phyloP scores from a whole-genome alignment of 2,797 vertebrate genomes.

The Nannoperca obscura region DNA sequence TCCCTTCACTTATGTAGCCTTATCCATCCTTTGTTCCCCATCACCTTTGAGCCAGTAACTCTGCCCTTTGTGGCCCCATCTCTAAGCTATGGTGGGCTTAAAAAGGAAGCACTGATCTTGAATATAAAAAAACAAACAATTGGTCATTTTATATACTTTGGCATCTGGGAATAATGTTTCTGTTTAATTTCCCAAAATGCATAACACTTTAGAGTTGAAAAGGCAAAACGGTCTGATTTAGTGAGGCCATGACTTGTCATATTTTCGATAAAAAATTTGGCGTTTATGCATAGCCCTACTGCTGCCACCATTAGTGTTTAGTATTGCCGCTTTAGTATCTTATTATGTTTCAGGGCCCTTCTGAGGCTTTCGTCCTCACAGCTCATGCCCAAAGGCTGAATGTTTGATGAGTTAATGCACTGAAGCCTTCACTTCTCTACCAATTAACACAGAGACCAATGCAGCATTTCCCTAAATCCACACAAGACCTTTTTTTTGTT shows the following conservation, averaged over 20 bases:
- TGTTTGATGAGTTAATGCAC: conserved; percentile 94
- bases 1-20: conserved; percentile 71
- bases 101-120: conserved; percentile 43
- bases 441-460: conserved; percentile 96
- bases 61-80: conserved; percentile 65
- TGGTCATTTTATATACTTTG: conserved; percentile 25
- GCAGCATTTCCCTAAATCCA: conserved; percentile 96
- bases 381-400: conserved; percentile 88
- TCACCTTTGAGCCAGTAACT: conserved; percentile 65
- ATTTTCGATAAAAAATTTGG: conserved; percentile 1
- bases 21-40: conserved; percentile 78
- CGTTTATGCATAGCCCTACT: conserved; percentile 32
- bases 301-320: conserved; percentile 66
- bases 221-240: neutral
- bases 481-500: conserved; percentile 89
- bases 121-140: conserved; percentile 28
- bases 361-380: conserved; percentile 80
- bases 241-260: neutral
- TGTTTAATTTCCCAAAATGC: conserved; percentile 64
- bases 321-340: conserved; percentile 78
- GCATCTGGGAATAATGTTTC: conserved; percentile 31
- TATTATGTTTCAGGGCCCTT: conserved; percentile 82
- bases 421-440: conserved; percentile 94
- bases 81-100: conserved; percentile 48
- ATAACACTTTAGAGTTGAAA: conserved; percentile 24